phyloP scores from a whole-genome alignment of 2,888 invertebrate genomes.

The Sarcophaga rosellei region DNA sequence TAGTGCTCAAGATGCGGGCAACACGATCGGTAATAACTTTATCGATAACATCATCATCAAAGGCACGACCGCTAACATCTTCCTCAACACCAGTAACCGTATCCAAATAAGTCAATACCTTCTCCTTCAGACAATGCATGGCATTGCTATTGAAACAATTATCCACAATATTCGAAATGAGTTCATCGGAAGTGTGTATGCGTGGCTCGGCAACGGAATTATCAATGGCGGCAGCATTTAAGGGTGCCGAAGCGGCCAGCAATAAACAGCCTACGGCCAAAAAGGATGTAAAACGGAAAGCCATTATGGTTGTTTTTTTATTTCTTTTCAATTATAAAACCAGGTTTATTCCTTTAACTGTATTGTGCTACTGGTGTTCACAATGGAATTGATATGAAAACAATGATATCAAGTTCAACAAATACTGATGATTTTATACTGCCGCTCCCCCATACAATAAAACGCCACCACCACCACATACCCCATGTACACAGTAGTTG shows the following conservation, averaged over 20 bases:
- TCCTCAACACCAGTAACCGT: conserved; percentile 85
- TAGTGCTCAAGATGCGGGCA: conserved; percentile 87
- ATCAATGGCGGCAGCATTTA: conserved; percentile 82
- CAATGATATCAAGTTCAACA: conserved; percentile 80
- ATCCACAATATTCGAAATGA: conserved; percentile 87
- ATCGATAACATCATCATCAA: conserved; percentile 86
- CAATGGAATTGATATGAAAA: conserved; percentile 79
- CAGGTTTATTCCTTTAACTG: conserved; percentile 66
- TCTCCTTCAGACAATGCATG: conserved; percentile 89
- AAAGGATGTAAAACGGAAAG: conserved; percentile 81
- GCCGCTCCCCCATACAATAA: conserved; percentile 79
- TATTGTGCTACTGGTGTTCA: conserved; percentile 74
- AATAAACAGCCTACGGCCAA: conserved; percentile 83
- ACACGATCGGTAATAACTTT: conserved; percentile 88
- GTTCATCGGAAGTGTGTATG: conserved; percentile 85
- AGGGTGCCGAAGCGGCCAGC: conserved; percentile 82
- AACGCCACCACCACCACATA: conserved; percentile 61
- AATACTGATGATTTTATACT: conserved; percentile 81
- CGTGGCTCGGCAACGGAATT: conserved; percentile 83
- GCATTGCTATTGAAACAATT: conserved; percentile 87
- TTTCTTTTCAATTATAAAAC: conserved; percentile 30
- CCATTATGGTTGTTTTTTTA: conserved; percentile 73
- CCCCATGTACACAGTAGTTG: conserved; percentile 45
- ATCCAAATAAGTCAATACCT: conserved; percentile 89
- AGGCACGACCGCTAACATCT: conserved; percentile 84